These are phyloP conservation scores for Clarias macrocephalus DNA, from an alignment of 2,113 vertebrate genomes.

Conservation along the genomic window DNA sequence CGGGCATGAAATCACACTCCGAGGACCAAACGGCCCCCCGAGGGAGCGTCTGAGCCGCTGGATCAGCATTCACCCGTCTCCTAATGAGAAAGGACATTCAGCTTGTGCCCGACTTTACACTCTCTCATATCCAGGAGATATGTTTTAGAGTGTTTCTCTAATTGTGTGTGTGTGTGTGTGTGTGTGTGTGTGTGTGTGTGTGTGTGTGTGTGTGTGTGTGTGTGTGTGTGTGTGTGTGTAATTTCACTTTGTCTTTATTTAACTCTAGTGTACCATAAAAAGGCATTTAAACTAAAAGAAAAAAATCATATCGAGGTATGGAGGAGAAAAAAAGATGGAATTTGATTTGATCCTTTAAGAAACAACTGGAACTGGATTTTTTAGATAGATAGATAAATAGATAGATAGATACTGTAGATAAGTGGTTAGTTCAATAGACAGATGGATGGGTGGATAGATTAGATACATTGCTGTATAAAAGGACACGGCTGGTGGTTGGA, in stretches of 20 bases:
- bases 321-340: neutral
- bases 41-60: constrained; percentile 23
- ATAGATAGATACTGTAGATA: neutral
- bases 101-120: neutral
- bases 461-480: too few species aligned
- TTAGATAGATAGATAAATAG: neutral
- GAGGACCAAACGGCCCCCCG: constrained; percentile 42
- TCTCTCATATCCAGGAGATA: neutral
- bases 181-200: too few species aligned
- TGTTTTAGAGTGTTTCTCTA: neutral
- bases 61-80: constrained; percentile 44
- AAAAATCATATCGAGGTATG: neutral
- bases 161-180: neutral
- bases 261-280: neutral
- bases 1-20: constrained; percentile 39
- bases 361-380: neutral
- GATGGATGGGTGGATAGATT: constrained; percentile 20
- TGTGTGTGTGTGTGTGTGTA: neutral
- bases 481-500: too few species aligned
- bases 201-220: neutral
- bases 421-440: too few species aligned
- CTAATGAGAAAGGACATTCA: constrained; percentile 48
- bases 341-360: neutral
- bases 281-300: neutral
- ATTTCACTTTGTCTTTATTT: constrained; percentile 3